These are phyloP conservation scores for Microctonus hyperodae DNA, from an alignment of 2,888 invertebrate species.

Conservation along the genomic window DNA sequence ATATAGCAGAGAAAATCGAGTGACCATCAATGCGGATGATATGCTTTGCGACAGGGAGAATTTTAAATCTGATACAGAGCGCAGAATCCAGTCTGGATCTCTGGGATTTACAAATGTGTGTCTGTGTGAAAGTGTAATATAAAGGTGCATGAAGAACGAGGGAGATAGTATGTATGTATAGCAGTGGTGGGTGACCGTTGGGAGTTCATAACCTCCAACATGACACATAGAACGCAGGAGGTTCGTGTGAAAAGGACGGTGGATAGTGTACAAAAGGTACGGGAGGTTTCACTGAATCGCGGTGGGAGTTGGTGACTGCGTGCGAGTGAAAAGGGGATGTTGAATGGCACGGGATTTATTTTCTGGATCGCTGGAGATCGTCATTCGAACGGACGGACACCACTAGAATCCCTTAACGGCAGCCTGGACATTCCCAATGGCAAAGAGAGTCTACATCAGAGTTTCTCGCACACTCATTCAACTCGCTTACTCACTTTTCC, in stretches of 20 bases:
- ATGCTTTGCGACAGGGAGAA: constrained; percentile 11
- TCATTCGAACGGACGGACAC: constrained; percentile 54
- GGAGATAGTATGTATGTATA: background rate
- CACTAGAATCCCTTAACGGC: constrained; percentile 52
- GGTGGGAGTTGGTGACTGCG: constrained; percentile 33
- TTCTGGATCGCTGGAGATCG: constrained; percentile 53
- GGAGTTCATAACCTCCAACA: constrained; percentile 32
- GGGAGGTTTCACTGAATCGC: background rate
- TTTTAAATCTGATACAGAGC: constrained; percentile 18
- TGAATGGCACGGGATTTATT: constrained; percentile 47
- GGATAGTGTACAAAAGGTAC: no score
- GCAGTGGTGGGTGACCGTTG: constrained; percentile 26
- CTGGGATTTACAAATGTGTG: constrained; percentile 5
- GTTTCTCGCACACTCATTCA: constrained; percentile 14
- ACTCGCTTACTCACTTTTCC: constrained; percentile 1
- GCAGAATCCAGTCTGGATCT: constrained; percentile 19
- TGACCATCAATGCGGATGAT: constrained; percentile 23
- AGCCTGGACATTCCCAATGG: constrained; percentile 45
- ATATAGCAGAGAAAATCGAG: constrained; percentile 13
- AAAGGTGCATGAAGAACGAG: background rate
- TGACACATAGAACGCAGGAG: background rate
- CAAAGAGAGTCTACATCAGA: constrained; percentile 31
- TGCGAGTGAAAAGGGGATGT: background rate
- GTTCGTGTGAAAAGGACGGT: no score
- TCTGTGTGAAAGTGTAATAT: background rate